Percentiles rank a stretch among this genome's conserved stretches.
Evolutionary conservation across 2,113 vertebrate species (phyloP).

Genomic region (Zeus faber): DNA sequence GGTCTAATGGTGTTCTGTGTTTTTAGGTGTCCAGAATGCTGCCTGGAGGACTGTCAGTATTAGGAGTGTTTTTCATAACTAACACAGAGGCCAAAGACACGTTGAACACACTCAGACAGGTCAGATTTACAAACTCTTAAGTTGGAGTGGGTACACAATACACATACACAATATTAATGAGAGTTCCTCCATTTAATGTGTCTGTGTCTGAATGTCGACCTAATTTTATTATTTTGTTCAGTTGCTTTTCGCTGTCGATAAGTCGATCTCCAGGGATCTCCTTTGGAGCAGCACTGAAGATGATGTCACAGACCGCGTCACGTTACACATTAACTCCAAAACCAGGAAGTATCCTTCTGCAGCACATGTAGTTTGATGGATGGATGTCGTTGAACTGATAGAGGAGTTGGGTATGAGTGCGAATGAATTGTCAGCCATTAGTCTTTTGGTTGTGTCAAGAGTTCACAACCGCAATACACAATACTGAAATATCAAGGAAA

Average conservation of each 20-base stretch:
- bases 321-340: constrained; percentile 86
- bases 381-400: background rate
- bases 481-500: too few species aligned
- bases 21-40: constrained; percentile 90
- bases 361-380: background rate
- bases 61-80: constrained; percentile 86
- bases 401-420: background rate
- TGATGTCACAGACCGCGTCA: constrained; percentile 81
- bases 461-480: too few species aligned
- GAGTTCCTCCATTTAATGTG: background rate
- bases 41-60: constrained; percentile 84
- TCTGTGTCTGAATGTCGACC: background rate
- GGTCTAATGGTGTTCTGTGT: background rate
- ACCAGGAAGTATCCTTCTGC: constrained; percentile 91
- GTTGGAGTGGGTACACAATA: background rate
- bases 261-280: constrained; percentile 78
- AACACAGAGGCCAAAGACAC: constrained; percentile 81
- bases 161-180: too few species aligned
- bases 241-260: constrained; percentile 87
- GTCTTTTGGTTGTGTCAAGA: too few species aligned
- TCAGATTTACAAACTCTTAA: constrained; percentile 42
- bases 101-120: constrained; percentile 79
- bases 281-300: constrained; percentile 82
- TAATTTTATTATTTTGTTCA: constrained; percentile 57
- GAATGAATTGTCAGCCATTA: background rate